Evolutionary conservation across 2,888 invertebrate species (phyloP).

Genomic region (Aphrophora alni): DNA sequence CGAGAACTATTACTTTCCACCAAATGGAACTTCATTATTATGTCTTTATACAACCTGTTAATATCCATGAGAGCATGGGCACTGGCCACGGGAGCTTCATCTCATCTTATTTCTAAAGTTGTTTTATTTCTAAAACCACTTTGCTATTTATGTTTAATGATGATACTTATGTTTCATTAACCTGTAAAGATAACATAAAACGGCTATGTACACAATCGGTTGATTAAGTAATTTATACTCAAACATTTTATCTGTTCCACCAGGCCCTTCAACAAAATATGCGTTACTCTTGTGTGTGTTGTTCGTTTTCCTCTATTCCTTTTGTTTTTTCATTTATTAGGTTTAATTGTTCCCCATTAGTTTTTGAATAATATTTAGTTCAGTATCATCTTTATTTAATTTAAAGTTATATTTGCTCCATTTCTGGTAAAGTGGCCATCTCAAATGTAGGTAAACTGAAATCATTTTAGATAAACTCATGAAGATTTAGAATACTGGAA

Average conservation of each 20-base stretch:
- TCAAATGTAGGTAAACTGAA: no score
- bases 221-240: slow-evolving; percentile 45
- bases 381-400: no score
- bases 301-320: not conserved
- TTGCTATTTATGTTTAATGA: slow-evolving; percentile 2
- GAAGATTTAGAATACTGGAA: no score
- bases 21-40: no score
- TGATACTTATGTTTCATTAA: slow-evolving; percentile 20
- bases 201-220: slow-evolving; percentile 17
- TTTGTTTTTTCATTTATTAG: not conserved
- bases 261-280: slow-evolving; percentile 55
- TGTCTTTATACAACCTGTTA: slow-evolving; percentile 18
- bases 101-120: slow-evolving; percentile 36
- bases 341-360: not conserved
- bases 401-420: no score
- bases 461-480: no score
- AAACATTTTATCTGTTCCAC: slow-evolving; percentile 56
- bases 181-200: slow-evolving; percentile 32
- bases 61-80: slow-evolving; percentile 31
- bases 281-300: not conserved
- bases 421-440: no score
- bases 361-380: no score
- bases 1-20: no score
- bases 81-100: slow-evolving; percentile 42
- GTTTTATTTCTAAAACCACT: slow-evolving; percentile 13